Percentiles rank a stretch among this genome's conserved stretches.
These are phyloP conservation scores for Toxostoma redivivum DNA, from an alignment of 2,113 vertebrate species.

Conservation along the genomic window DNA sequence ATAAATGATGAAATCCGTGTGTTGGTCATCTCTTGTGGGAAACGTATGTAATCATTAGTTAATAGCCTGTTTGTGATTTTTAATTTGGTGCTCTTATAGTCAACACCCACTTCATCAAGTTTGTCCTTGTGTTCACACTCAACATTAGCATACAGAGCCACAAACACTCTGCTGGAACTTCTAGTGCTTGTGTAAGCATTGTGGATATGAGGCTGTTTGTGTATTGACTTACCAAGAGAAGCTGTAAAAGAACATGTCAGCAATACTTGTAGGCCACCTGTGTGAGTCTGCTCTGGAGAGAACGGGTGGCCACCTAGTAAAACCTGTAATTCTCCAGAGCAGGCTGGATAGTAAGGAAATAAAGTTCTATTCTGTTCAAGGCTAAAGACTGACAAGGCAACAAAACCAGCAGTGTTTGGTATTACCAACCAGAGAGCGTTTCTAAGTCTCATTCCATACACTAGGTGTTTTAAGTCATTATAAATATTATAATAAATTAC, in stretches of 20 bases:
- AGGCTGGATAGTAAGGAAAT: not conserved
- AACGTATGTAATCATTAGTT: not conserved
- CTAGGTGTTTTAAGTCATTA: not conserved
- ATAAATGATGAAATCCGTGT: not conserved
- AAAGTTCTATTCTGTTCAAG: not conserved
- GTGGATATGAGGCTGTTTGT: not conserved
- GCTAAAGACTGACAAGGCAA: not conserved
- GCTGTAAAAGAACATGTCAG: not conserved
- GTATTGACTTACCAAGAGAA: not conserved
- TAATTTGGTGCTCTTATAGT: not conserved
- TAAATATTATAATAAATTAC: not conserved
- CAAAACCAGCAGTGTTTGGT: not conserved
- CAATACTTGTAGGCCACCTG: not conserved
- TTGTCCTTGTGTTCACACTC: not conserved
- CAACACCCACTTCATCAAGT: not conserved
- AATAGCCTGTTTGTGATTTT: not conserved
- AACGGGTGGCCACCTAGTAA: not conserved
- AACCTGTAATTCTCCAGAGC: not conserved
- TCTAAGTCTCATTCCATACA: not conserved
- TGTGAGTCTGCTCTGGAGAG: not conserved
- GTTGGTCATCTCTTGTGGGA: not conserved
- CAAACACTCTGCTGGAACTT: not conserved
- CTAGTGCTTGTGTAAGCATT: not conserved
- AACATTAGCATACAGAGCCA: not conserved
- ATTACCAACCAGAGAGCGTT: not conserved